These are phyloP conservation scores for Hypena proboscidalis DNA, from an alignment of 2,888 invertebrate species.

Conservation along the genomic window DNA sequence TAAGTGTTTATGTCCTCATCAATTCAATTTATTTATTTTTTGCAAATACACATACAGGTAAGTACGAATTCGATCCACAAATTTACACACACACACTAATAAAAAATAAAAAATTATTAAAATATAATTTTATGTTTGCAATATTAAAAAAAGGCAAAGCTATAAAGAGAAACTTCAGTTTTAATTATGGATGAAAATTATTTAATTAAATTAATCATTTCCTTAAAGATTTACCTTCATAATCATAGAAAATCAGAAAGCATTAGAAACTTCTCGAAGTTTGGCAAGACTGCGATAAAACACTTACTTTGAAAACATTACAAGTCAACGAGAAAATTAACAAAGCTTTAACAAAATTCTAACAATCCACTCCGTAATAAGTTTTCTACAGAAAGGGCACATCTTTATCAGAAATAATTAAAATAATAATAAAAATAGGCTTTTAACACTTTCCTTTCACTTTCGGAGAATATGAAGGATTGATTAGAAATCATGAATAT, in stretches of 20 bases:
- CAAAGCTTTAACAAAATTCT: constrained; percentile 8
- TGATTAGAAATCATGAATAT: too few species aligned
- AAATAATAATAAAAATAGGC: not conserved
- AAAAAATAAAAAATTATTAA: too few species aligned
- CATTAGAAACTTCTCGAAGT: not conserved
- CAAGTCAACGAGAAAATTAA: constrained; percentile 8
- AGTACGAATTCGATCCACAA: too few species aligned
- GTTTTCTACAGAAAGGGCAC: constrained; percentile 1
- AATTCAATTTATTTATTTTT: too few species aligned
- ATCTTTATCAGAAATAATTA: not conserved
- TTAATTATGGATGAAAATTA: too few species aligned
- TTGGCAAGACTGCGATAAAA: not conserved
- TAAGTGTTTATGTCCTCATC: too few species aligned
- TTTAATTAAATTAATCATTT: not conserved
- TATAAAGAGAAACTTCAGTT: too few species aligned
- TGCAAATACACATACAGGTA: too few species aligned
- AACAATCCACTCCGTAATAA: constrained; percentile 9
- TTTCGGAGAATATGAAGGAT: too few species aligned
- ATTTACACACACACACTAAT: too few species aligned
- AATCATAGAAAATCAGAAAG: not conserved
- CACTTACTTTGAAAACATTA: constrained; percentile 1
- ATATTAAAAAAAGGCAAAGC: too few species aligned
- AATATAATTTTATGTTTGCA: too few species aligned
- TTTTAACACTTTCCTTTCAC: not conserved
- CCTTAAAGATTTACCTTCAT: not conserved